Conservation (phyloP, 2,113 vertebrate species). For the Macquaria ambigua region DNA sequence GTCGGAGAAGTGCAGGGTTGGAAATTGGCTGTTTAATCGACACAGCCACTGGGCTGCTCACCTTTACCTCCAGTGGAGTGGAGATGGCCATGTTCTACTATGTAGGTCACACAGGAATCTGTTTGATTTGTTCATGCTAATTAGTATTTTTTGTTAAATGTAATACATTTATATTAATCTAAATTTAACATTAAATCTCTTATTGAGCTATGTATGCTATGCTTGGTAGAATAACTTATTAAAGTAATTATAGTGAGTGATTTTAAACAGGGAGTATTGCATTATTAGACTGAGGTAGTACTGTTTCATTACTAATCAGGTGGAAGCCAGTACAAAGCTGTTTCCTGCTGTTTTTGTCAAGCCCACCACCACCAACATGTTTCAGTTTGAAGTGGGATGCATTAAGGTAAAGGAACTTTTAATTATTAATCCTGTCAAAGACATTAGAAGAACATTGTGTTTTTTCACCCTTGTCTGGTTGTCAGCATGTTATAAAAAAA, state of each 20-base stretch:
- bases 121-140: background rate
- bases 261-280: background rate
- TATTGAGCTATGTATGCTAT: background rate
- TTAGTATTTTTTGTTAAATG: background rate
- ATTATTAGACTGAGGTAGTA: background rate
- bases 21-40: conserved; percentile 96
- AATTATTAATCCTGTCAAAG: conserved; percentile 9
- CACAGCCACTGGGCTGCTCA: conserved; percentile 90
- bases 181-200: background rate
- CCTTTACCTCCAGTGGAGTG: conserved; percentile 94
- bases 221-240: background rate
- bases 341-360: conserved; percentile 97
- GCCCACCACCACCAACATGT: conserved; percentile 92
- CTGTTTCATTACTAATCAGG: conserved; percentile 80
- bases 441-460: background rate
- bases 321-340: conserved; percentile 93
- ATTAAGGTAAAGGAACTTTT: conserved; percentile 87
- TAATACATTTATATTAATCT: background rate
- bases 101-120: conserved; percentile 74
- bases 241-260: background rate
- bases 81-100: conserved; percentile 93
- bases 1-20: conserved; percentile 89
- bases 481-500: background rate
- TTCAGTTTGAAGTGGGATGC: conserved; percentile 94
- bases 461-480: conserved; percentile 5